Conservation (phyloP, 2,113 vertebrate genomes). For the Malurus melanocephalus region DNA sequence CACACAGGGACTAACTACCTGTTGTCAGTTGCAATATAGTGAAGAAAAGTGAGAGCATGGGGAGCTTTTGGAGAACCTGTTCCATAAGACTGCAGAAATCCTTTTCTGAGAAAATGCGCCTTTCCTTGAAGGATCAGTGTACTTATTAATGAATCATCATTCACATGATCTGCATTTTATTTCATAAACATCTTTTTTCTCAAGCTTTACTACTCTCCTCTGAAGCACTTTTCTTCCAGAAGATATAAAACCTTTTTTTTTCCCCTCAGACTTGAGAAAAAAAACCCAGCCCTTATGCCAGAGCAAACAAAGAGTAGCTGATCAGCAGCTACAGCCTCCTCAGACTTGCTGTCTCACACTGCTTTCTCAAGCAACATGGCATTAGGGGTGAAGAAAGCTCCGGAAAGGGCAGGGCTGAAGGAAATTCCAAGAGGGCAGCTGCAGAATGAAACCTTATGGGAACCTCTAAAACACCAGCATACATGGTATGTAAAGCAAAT, state of each 20-base stretch:
- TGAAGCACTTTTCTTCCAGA: neutral
- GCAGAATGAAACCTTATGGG: neutral
- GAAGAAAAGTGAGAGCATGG: neutral
- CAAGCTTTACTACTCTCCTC: neutral
- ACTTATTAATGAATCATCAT: neutral
- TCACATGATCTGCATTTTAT: neutral
- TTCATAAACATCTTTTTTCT: neutral
- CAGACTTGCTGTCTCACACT: neutral
- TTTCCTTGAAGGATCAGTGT: neutral
- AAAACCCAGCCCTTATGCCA: neutral
- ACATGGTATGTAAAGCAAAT: slow-evolving; percentile 12
- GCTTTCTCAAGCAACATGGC: neutral
- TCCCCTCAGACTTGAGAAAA: neutral
- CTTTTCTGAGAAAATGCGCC: neutral
- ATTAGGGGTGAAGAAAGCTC: neutral
- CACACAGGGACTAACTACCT: neutral
- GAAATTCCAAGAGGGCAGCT: slow-evolving; percentile 25
- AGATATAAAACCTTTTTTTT: neutral
- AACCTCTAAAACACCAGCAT: neutral
- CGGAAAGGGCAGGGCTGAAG: neutral
- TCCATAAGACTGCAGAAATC: neutral
- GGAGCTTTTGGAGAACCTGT: neutral
- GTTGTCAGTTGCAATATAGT: neutral
- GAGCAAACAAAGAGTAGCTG: neutral
- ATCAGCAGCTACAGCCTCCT: neutral